A percentile compares a stretch with the other conserved stretches of the same genome.
Conservation (phyloP, 2,113 vertebrate species). For the Centropus unirufus region DNA sequence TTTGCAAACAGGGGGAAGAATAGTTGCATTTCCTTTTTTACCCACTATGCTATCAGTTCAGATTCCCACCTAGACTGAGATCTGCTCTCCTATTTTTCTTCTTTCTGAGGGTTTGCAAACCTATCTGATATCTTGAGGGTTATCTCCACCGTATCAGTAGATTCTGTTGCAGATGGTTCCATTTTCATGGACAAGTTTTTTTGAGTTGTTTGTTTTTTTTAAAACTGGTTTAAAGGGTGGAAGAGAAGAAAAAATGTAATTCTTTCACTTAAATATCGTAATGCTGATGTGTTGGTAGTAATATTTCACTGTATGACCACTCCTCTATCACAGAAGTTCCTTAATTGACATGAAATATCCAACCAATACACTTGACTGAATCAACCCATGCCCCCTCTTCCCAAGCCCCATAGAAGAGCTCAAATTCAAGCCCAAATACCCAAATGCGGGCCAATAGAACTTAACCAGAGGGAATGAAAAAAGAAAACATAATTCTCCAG, state of each 20-base stretch:
- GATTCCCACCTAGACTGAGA: background rate
- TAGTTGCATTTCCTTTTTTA: background rate
- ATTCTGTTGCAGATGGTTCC: background rate
- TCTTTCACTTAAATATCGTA: background rate
- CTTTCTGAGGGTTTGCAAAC: background rate
- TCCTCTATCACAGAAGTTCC: accelerated
- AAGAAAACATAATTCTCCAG: background rate
- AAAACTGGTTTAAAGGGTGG: background rate
- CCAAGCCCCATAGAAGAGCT: background rate
- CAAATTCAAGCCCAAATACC: background rate
- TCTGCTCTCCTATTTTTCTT: background rate
- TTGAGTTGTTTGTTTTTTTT: background rate
- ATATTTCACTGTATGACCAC: background rate
- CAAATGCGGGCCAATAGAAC: background rate
- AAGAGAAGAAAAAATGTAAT: background rate
- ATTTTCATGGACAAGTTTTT: background rate
- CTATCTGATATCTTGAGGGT: accelerated
- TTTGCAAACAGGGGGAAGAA: background rate
- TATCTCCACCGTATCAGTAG: background rate
- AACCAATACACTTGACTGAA: background rate
- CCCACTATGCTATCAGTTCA: background rate
- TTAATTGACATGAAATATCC: background rate
- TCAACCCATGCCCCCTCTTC: background rate
- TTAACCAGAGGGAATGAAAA: background rate
- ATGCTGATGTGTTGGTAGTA: background rate